phyloP scores from a whole-genome alignment of 2,888 invertebrate genomes.

The Antheraea assamensis region DNA sequence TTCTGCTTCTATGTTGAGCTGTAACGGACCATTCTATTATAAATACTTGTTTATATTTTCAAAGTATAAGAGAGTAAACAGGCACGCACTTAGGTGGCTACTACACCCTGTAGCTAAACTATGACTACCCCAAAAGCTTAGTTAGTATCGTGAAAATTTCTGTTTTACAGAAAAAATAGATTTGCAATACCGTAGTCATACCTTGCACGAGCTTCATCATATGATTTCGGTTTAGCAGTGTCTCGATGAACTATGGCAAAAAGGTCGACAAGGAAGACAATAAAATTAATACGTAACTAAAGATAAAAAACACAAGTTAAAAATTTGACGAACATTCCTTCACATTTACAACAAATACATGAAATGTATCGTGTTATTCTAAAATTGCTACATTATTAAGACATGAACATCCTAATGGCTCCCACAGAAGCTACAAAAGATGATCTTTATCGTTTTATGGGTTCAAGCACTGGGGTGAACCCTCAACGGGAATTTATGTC shows the following conservation, averaged over 20 bases:
- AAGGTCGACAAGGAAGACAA: background rate
- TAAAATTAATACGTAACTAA: background rate
- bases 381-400: slow-evolving; percentile 49
- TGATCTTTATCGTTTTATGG: slow-evolving; percentile 73
- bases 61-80: background rate
- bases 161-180: no score
- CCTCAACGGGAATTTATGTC: slow-evolving; percentile 62
- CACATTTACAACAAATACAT: background rate
- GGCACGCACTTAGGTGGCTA: background rate
- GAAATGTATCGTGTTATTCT: slow-evolving; percentile 22
- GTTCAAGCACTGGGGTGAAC: slow-evolving; percentile 57
- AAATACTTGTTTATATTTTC: background rate
- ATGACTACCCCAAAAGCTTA: no score
- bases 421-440: slow-evolving; percentile 59
- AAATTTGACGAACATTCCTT: background rate
- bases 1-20: background rate
- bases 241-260: background rate
- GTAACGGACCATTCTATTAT: background rate
- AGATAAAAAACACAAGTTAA: background rate
- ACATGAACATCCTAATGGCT: slow-evolving; percentile 44
- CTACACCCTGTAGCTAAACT: no score
- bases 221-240: background rate
- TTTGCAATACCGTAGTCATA: no score
- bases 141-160: no score
- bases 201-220: no score